Evolutionary conservation across 35 echinoderm and acorn worm species (phyloP).

Genomic region (Apostichopus parvimensis): DNA sequence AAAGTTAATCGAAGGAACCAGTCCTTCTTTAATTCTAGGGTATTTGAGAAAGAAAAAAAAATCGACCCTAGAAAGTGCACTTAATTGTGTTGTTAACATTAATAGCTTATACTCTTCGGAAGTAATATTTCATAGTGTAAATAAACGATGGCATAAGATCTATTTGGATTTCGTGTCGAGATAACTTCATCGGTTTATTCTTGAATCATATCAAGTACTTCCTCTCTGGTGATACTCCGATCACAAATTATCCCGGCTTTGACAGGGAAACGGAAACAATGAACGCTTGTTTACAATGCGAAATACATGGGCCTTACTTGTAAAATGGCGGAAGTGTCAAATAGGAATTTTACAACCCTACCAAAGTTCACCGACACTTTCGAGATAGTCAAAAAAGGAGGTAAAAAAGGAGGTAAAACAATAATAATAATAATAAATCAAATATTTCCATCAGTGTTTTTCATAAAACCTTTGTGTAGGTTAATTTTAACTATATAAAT

Average conservation of each 20-base stretch:
- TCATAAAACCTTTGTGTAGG: neutral
- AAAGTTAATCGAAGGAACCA: too few species aligned
- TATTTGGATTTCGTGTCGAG: slow-evolving; percentile 8
- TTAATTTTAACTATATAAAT: neutral
- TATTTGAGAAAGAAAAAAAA: neutral
- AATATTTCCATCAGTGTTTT: neutral
- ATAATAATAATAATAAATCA: too few species aligned
- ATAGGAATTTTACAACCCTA: neutral
- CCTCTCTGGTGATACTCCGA: neutral
- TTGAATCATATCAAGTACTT: neutral
- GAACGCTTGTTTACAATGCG: neutral
- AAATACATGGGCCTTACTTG: neutral
- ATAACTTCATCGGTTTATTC: neutral
- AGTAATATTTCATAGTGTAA: slow-evolving; percentile 4
- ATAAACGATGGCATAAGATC: slow-evolving; percentile 5
- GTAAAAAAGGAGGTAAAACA: too few species aligned
- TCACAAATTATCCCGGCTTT: neutral
- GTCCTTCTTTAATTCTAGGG: too few species aligned
- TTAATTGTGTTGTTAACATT: slow-evolving; percentile 4
- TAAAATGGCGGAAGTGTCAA: neutral
- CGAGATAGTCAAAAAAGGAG: too few species aligned
- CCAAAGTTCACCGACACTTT: neutral
- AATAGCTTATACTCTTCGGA: neutral
- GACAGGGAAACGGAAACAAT: neutral
- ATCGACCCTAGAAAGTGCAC: neutral